phyloP scores from a whole-genome alignment of 2,113 vertebrate species.

The Talpa occidentalis region DNA sequence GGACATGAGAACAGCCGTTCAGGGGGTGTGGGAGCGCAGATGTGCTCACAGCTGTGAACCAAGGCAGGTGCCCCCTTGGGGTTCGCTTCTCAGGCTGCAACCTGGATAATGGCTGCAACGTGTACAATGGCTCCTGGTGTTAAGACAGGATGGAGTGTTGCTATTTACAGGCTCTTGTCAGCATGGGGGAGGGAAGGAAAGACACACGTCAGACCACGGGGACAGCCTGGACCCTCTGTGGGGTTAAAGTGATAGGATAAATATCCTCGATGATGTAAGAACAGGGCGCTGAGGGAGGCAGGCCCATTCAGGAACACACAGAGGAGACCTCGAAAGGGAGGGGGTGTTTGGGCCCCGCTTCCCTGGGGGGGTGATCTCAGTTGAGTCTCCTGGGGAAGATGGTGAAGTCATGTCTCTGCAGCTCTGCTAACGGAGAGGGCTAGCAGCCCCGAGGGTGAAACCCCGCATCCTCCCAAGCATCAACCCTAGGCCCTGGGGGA shows the following conservation, averaged over 20 bases:
- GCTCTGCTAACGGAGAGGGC: background rate
- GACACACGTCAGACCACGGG: slow-evolving; percentile 8
- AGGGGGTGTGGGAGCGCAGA: background rate
- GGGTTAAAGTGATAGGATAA: background rate
- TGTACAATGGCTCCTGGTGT: background rate
- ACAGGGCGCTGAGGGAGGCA: slow-evolving; percentile 21
- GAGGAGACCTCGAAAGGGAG: background rate
- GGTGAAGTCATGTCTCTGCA: background rate
- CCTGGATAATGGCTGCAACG: background rate
- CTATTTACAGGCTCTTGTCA: slow-evolving; percentile 23
- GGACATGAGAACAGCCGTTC: background rate
- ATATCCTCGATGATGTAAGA: background rate
- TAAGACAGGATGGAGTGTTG: slow-evolving; percentile 1
- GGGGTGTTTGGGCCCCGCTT: background rate
- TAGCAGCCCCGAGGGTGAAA: background rate
- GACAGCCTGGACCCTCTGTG: background rate
- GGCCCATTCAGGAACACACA: slow-evolving; percentile 24
- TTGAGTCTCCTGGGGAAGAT: background rate
- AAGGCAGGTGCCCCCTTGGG: background rate
- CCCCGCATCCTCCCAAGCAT: background rate
- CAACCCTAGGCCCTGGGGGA: background rate
- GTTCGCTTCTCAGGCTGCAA: background rate
- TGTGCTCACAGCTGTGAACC: background rate
- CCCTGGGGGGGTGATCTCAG: slow-evolving; percentile 22
- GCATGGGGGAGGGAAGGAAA: background rate